phyloP scores from a whole-genome alignment of 2,113 vertebrate genomes.

The Tragelaphus buxtoni region DNA sequence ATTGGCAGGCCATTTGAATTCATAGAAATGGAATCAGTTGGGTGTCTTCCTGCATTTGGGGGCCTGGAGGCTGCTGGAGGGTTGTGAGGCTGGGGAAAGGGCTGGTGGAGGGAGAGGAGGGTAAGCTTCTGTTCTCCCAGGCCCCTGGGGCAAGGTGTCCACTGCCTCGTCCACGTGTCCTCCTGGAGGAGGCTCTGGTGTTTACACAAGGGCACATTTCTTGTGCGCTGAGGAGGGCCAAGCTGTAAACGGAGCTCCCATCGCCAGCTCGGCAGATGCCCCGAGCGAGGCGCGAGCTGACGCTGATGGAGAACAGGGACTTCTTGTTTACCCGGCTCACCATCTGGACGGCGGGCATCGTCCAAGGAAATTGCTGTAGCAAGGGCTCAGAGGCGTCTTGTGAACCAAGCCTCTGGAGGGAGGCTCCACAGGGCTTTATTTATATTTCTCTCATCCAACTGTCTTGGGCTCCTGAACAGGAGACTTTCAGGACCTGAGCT shows the following conservation, averaged over 20 bases:
- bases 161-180: background rate
- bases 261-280: conserved; percentile 50
- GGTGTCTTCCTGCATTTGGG: background rate
- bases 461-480: background rate
- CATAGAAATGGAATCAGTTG: background rate
- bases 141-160: background rate
- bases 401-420: background rate
- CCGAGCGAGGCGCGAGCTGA: conserved; percentile 24
- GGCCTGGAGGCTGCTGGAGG: background rate
- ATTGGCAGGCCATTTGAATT: background rate
- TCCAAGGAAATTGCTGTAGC: conserved; percentile 29
- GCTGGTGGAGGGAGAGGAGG: background rate
- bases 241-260: conserved; percentile 54
- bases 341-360: conserved; percentile 60
- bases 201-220: conserved; percentile 61
- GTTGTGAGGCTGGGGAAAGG: background rate
- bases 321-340: conserved; percentile 69
- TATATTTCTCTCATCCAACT: background rate
- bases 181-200: background rate
- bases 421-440: background rate
- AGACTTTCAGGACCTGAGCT: background rate
- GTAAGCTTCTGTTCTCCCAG: background rate
- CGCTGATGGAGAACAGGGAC: conserved; percentile 74
- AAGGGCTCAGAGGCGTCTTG: background rate
- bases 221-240: background rate